Evolutionary conservation across 1,140 invertebrate species (phyloP).

Genomic region (Diabrotica undecimpunctata): DNA sequence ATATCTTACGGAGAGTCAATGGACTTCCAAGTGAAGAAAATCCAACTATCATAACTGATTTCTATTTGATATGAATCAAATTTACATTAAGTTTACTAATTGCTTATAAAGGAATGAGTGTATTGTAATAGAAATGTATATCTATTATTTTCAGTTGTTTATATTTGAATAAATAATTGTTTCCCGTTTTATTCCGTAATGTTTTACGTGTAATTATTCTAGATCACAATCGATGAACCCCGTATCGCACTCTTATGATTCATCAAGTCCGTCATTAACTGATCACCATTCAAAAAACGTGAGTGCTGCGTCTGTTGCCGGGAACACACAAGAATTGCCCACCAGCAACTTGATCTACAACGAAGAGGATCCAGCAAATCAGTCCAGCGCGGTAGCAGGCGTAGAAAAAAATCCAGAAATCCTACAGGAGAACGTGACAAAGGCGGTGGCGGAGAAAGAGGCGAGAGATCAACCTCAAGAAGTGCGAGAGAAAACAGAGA

Average conservation of each 20-base stretch:
- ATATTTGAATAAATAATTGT: too few species aligned
- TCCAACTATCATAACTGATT: too few species aligned
- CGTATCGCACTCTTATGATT: background rate
- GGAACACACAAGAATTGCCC: slow-evolving; percentile 38
- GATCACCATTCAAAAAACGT: slow-evolving; percentile 53
- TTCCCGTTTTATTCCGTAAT: too few species aligned
- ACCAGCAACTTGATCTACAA: slow-evolving; percentile 37
- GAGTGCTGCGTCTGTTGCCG: slow-evolving; percentile 55
- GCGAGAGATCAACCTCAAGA: slow-evolving; percentile 8
- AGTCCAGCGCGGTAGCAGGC: slow-evolving; percentile 40
- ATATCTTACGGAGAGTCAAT: background rate
- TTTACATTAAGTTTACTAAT: too few species aligned
- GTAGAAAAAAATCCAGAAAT: slow-evolving; percentile 26
- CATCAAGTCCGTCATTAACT: background rate
- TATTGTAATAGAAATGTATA: too few species aligned
- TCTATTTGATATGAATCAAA: too few species aligned
- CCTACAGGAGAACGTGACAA: background rate
- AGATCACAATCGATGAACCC: too few species aligned
- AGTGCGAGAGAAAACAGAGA: slow-evolving; percentile 12
- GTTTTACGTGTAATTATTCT: too few species aligned
- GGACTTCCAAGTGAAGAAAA: too few species aligned
- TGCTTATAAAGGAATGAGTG: too few species aligned
- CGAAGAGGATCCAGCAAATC: slow-evolving; percentile 28
- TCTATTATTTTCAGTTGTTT: too few species aligned
- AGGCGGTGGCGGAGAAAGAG: slow-evolving; percentile 25